Evolutionary conservation across 1,140 invertebrate species (phyloP).

Genomic region (Battus philenor): DNA sequence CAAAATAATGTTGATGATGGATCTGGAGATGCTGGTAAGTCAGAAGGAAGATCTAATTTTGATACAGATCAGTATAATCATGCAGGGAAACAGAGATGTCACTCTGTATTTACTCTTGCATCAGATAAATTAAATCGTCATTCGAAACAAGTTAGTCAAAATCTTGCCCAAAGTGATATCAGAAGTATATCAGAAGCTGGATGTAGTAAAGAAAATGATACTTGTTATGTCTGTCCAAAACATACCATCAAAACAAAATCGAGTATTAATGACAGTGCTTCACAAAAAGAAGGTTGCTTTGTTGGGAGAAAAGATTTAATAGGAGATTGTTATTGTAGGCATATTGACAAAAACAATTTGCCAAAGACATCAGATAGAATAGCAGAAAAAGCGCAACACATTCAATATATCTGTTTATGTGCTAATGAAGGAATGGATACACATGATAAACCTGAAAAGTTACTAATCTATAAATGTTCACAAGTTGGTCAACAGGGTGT

Average conservation of each 20-base stretch:
- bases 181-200: constrained; percentile 28
- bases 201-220: constrained; percentile 20
- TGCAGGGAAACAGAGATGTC: constrained; percentile 46
- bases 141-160: constrained; percentile 30
- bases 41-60: constrained; percentile 39
- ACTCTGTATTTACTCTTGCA: constrained; percentile 65
- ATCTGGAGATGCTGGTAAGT: constrained; percentile 61
- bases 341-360: too few species aligned
- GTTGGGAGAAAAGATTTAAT: too few species aligned
- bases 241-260: constrained; percentile 20
- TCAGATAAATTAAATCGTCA: constrained; percentile 45
- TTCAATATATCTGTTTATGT: constrained; percentile 63
- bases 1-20: constrained; percentile 65
- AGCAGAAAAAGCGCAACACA: constrained; percentile 29
- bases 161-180: too few species aligned
- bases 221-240: constrained; percentile 12
- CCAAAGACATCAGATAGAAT: constrained; percentile 21
- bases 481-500: constrained; percentile 31
- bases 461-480: constrained; percentile 59
- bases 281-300: too few species aligned
- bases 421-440: constrained; percentile 23
- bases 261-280: too few species aligned
- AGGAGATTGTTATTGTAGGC: too few species aligned
- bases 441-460: constrained; percentile 39
- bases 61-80: constrained; percentile 27